A percentile compares a stretch with the other conserved stretches of the same genome.
These are phyloP conservation scores for Centruroides sculpturatus DNA, from an alignment of 1,140 invertebrate species.

Conservation along the genomic window DNA sequence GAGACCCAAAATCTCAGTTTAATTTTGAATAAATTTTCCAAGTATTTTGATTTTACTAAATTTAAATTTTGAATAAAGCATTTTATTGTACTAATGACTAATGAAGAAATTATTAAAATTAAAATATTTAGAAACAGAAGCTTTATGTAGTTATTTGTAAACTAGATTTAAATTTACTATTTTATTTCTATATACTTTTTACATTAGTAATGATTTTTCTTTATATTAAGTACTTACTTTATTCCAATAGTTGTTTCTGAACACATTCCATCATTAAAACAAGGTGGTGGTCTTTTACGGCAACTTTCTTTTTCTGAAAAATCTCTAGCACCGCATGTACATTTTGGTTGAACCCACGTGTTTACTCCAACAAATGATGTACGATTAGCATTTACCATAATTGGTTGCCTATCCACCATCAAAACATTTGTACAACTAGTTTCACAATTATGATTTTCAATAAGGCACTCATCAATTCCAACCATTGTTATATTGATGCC, in stretches of 20 bases:
- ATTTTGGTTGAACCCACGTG: conserved; percentile 55
- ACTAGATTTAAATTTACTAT: too few species aligned
- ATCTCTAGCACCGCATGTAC: conserved; percentile 77
- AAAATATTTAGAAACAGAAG: too few species aligned
- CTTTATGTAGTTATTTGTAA: too few species aligned
- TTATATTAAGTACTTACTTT: conserved; percentile 1
- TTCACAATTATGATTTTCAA: conserved; percentile 76
- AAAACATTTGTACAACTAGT: conserved; percentile 86
- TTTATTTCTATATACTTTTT: too few species aligned
- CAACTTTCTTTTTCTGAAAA: conserved; percentile 81
- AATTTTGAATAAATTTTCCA: too few species aligned
- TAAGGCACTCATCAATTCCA: conserved; percentile 91
- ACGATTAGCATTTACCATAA: conserved; percentile 93
- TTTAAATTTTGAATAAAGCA: too few species aligned
- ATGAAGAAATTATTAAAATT: too few species aligned
- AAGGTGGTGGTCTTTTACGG: conserved; percentile 54
- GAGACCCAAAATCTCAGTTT: too few species aligned
- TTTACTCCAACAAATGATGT: conserved; percentile 84
- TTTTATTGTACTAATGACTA: too few species aligned
- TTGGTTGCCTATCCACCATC: conserved; percentile 74
- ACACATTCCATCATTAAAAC: conserved; percentile 87
- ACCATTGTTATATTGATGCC: conserved; percentile 96
- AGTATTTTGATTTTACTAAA: too few species aligned
- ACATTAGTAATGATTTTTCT: too few species aligned
- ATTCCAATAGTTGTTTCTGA: conserved; percentile 13